Conservation (phyloP, 2,113 vertebrate species). For the Isurus oxyrinchus region DNA sequence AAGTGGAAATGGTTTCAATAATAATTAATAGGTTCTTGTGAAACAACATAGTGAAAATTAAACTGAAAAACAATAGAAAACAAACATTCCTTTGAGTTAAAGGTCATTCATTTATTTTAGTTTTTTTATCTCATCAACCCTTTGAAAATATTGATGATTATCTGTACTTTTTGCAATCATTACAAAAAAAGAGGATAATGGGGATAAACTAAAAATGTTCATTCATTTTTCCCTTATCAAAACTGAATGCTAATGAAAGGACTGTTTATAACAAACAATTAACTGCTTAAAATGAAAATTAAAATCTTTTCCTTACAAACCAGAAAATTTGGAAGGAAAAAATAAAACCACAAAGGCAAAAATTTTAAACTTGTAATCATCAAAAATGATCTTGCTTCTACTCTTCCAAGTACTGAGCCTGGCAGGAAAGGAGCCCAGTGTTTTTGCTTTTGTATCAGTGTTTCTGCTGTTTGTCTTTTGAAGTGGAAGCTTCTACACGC, state of each 20-base stretch:
- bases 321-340: not conserved
- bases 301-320: not conserved
- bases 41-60: not conserved
- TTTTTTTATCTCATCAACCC: not conserved
- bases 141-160: not conserved
- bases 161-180: not conserved
- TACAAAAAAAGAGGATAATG: not conserved
- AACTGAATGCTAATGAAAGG: not conserved
- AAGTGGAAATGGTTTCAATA: not conserved
- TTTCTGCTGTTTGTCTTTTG: constrained; percentile 20
- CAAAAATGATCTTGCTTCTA: not conserved
- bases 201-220: not conserved
- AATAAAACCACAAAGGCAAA: not conserved
- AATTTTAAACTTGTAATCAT: not conserved
- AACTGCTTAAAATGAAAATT: not conserved
- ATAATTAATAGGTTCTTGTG: not conserved
- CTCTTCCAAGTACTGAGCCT: not conserved
- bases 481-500: constrained; percentile 30
- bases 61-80: not conserved
- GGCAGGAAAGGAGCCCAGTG: not conserved
- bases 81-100: not conserved
- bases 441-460: not conserved
- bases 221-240: not conserved
- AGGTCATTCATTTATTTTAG: not conserved
- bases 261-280: not conserved